Conservation (phyloP, 2,797 vertebrate species). For the Salarias fasciatus region DNA sequence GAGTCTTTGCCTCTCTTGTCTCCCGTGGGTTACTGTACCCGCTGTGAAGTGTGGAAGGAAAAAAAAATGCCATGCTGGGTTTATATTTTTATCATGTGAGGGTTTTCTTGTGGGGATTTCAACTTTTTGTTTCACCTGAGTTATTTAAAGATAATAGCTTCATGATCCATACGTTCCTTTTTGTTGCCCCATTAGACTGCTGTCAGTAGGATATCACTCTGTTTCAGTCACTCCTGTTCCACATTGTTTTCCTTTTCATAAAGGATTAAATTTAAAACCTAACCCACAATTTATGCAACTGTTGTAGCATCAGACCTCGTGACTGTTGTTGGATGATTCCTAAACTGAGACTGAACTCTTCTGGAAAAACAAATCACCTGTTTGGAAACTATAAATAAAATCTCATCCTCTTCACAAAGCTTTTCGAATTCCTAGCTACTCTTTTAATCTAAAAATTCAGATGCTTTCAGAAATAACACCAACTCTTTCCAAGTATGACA, state of each 20-base stretch:
- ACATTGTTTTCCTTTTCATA: too few relatives aligned
- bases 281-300: neutral
- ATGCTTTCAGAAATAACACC: too few relatives aligned
- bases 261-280: conserved; percentile 7
- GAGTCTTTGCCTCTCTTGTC: conserved; percentile 33
- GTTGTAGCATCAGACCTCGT: neutral
- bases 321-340: conserved; percentile 1
- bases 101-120: conserved; percentile 17
- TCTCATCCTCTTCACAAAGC: neutral
- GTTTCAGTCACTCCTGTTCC: neutral
- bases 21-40: conserved; percentile 25
- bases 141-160: conserved; percentile 6
- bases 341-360: neutral
- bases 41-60: conserved; percentile 27
- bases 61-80: conserved; percentile 7
- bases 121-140: conserved; percentile 38
- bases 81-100: conserved; percentile 53
- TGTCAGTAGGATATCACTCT: neutral
- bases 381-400: neutral
- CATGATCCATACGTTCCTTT: conserved; percentile 1
- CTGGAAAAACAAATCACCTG: neutral
- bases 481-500: too few relatives aligned
- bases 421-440: neutral
- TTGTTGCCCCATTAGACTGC: neutral
- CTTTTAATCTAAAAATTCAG: too few relatives aligned